These are phyloP conservation scores for Penaeus vannamei DNA, from an alignment of 1,140 invertebrate genomes.

Conservation along the genomic window DNA sequence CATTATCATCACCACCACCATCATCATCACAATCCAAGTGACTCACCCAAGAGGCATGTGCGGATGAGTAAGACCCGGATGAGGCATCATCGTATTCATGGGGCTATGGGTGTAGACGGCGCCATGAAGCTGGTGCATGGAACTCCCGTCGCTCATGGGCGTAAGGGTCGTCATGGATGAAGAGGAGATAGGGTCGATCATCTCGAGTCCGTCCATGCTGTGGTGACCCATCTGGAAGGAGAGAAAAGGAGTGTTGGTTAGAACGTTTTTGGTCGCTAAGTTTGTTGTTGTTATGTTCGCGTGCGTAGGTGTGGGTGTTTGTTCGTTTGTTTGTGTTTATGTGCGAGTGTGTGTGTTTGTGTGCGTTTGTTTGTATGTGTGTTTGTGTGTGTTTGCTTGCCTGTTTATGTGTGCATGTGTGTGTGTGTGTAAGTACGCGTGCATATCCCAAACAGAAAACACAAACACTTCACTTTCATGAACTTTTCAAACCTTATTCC, in stretches of 20 bases:
- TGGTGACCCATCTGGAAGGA: conserved; percentile 86
- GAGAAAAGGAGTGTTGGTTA: conserved; percentile 61
- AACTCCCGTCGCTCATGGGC: conserved; percentile 82
- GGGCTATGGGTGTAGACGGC: conserved; percentile 74
- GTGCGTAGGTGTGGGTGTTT: background rate
- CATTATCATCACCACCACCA: too few relatives aligned
- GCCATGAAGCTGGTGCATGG: conserved; percentile 75
- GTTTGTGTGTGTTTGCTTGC: too few relatives aligned
- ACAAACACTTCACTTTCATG: too few relatives aligned
- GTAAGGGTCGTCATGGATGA: conserved; percentile 86
- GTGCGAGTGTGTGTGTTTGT: too few relatives aligned
- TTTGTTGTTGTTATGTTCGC: background rate
- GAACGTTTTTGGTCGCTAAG: background rate
- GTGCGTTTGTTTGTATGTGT: too few relatives aligned
- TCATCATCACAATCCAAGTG: too few relatives aligned
- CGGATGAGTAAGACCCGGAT: conserved; percentile 77
- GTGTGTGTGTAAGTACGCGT: background rate
- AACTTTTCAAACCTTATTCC: too few relatives aligned
- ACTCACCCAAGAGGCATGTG: conserved; percentile 82
- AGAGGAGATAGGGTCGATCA: conserved; percentile 88
- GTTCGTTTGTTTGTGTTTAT: background rate
- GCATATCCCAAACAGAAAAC: too few relatives aligned
- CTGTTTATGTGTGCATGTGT: background rate
- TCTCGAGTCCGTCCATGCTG: conserved; percentile 94
- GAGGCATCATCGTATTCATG: conserved; percentile 74